These are phyloP conservation scores for Dendrolimus punctatus DNA, from an alignment of 1,140 invertebrate species.

Conservation along the genomic window DNA sequence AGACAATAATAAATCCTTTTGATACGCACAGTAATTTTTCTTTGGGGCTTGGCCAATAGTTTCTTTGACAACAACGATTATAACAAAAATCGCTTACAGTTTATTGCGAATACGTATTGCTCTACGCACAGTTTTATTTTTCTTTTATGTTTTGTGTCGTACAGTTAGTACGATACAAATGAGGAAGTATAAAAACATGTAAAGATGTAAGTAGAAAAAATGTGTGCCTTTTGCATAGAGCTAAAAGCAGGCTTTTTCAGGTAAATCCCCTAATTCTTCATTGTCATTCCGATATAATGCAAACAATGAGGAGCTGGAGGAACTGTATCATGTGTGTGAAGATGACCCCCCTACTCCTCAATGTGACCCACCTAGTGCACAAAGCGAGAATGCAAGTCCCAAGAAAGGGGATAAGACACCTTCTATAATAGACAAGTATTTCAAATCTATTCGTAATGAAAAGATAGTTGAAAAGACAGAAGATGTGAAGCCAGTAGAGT, in stretches of 20 bases:
- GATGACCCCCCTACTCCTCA: constrained; percentile 72
- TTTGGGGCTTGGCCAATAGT: constrained; percentile 12
- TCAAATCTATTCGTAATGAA: constrained; percentile 62
- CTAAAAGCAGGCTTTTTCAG: constrained; percentile 48
- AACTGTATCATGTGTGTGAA: constrained; percentile 76
- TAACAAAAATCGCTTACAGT: constrained; percentile 23
- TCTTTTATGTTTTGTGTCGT: background rate
- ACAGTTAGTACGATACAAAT: background rate
- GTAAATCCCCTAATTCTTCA: constrained; percentile 77
- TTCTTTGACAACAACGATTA: constrained; percentile 45
- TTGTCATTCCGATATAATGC: constrained; percentile 80
- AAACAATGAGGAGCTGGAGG: constrained; percentile 80
- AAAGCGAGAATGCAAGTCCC: constrained; percentile 55
- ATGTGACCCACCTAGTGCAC: constrained; percentile 39
- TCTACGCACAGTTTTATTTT: background rate
- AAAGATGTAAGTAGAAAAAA: background rate
- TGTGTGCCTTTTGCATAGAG: background rate
- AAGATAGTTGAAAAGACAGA: constrained; percentile 52
- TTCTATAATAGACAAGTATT: constrained; percentile 68
- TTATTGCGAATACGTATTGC: constrained; percentile 3
- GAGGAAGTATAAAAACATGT: constrained; percentile 1
- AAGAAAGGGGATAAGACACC: constrained; percentile 57
- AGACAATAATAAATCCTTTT: too few relatives aligned
- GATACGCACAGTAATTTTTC: background rate
- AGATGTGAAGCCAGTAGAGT: constrained; percentile 40